A percentile compares a stretch with the other conserved stretches of the same genome.
These are phyloP conservation scores for Harpagifer antarcticus DNA, from an alignment of 2,797 vertebrate genomes.

Conservation along the genomic window DNA sequence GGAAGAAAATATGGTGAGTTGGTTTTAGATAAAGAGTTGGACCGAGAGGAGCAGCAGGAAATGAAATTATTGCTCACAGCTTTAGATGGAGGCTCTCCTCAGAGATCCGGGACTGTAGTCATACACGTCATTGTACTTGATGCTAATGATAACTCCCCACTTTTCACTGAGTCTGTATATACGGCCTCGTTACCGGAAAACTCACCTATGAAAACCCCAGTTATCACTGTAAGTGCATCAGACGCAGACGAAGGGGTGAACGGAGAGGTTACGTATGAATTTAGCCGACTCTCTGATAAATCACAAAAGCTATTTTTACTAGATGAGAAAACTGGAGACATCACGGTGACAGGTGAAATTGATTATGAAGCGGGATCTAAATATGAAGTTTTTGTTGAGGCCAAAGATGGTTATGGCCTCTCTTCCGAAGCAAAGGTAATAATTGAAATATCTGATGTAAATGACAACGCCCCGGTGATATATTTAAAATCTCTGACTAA, in stretches of 20 bases:
- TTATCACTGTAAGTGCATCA: slow-evolving; percentile 52
- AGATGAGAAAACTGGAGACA: slow-evolving; percentile 60
- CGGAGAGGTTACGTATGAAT: slow-evolving; percentile 68
- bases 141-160: slow-evolving; percentile 33
- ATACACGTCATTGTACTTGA: slow-evolving; percentile 52
- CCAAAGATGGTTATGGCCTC: slow-evolving; percentile 67
- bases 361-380: slow-evolving; percentile 79
- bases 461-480: slow-evolving; percentile 5
- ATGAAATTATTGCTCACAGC: slow-evolving; percentile 70
- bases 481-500: no score
- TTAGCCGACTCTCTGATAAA: slow-evolving; percentile 50
- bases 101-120: slow-evolving; percentile 61
- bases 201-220: neutral
- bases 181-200: neutral
- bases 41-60: slow-evolving; percentile 70
- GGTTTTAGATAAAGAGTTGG: slow-evolving; percentile 74
- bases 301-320: slow-evolving; percentile 57
- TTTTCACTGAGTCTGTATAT: neutral
- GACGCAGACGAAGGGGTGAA: slow-evolving; percentile 77
- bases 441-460: slow-evolving; percentile 48
- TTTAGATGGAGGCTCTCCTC: slow-evolving; percentile 63
- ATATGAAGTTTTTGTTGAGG: slow-evolving; percentile 77
- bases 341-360: slow-evolving; percentile 64
- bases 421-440: slow-evolving; percentile 68
- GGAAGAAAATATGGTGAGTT: slow-evolving; percentile 71